phyloP scores from a whole-genome alignment of 2,113 vertebrate species.

The Lonchura striata region DNA sequence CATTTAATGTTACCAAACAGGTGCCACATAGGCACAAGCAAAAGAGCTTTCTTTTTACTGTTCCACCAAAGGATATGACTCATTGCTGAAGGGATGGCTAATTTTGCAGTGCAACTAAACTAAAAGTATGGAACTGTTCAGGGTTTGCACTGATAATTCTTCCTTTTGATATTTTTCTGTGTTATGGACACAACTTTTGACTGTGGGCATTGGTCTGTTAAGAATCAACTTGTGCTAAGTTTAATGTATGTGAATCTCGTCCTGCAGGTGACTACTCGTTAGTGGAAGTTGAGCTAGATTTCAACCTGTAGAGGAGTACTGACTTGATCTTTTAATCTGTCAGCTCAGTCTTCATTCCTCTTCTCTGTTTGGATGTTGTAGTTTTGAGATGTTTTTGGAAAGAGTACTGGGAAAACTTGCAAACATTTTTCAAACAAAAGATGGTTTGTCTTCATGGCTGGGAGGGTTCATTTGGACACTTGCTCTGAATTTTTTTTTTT shows the following conservation, averaged over 20 bases:
- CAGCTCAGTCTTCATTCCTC: neutral
- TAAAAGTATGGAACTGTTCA: neutral
- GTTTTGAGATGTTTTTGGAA: constrained; percentile 46
- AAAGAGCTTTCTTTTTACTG: neutral
- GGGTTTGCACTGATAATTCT: neutral
- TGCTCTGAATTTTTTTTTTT: neutral
- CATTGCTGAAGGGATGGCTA: neutral
- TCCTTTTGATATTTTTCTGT: neutral
- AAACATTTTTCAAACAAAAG: constrained; percentile 53
- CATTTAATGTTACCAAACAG: neutral
- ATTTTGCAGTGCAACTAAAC: neutral
- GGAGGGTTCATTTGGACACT: constrained; percentile 51
- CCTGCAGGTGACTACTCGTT: neutral
- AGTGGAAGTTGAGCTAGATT: neutral
- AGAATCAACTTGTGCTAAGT: neutral
- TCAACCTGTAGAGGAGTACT: neutral
- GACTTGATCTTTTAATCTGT: neutral
- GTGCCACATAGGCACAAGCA: neutral
- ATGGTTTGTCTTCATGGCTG: constrained; percentile 54
- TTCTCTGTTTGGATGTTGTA: constrained; percentile 35
- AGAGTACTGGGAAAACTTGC: constrained; percentile 29
- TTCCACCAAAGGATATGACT: neutral
- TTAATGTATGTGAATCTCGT: neutral
- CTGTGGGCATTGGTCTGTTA: neutral
- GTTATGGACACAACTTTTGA: neutral